Evolutionary conservation across 2,797 vertebrate species (phyloP).

Genomic region (Ctenopoma multispine): DNA sequence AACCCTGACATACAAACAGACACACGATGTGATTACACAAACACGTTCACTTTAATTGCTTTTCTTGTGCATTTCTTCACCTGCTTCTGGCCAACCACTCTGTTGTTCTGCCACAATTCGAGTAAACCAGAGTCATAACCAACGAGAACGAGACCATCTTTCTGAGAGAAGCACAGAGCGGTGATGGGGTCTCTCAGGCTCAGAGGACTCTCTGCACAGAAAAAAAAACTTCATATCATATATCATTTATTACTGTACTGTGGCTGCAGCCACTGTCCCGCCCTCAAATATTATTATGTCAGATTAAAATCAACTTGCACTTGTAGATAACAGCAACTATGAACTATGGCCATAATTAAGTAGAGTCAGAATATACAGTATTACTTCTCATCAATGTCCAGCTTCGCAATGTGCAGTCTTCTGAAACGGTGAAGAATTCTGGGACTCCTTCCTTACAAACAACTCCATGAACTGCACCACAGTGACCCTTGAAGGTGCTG

Average conservation of each 20-base stretch:
- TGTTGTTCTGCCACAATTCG: constrained; percentile 80
- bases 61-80: constrained; percentile 34
- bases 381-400: constrained; percentile 82
- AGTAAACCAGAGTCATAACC: constrained; percentile 84
- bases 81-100: constrained; percentile 67
- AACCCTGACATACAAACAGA: constrained; percentile 60
- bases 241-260: too few species aligned
- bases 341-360: too few species aligned
- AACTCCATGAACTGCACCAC: constrained; percentile 77
- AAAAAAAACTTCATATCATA: too few species aligned
- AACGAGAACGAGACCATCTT: constrained; percentile 71
- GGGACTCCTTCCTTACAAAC: constrained; percentile 59
- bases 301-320: too few species aligned
- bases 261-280: too few species aligned
- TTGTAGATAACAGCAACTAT: too few species aligned
- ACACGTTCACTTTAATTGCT: background rate
- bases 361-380: background rate
- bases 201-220: constrained; percentile 44
- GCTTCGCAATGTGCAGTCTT: constrained; percentile 81
- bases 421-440: constrained; percentile 84
- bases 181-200: constrained; percentile 59
- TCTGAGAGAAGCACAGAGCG: constrained; percentile 80
- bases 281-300: too few species aligned
- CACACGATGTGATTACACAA: background rate
- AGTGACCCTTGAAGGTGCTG: constrained; percentile 83